Conservation (phyloP, 2,113 vertebrate species). For the Cyanoramphus novaezelandiae region DNA sequence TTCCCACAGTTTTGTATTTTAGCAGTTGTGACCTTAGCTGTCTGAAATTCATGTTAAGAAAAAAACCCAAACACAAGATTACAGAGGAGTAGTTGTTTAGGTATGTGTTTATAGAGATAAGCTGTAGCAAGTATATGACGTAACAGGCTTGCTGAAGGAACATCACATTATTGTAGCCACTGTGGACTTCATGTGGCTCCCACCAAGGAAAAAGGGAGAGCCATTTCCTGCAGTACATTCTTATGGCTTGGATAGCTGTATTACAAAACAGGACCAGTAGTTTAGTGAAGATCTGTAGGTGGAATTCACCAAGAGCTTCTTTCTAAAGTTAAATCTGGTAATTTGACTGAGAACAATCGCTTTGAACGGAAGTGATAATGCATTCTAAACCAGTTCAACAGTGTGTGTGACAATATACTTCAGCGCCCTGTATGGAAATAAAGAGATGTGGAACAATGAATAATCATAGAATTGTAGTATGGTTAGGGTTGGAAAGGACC, state of each 20-base stretch:
- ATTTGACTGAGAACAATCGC: neutral
- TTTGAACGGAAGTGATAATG: neutral
- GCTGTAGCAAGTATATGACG: neutral
- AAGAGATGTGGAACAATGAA: neutral
- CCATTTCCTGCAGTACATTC: neutral
- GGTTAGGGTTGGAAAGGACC: neutral
- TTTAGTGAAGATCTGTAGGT: neutral
- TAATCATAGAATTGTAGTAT: neutral
- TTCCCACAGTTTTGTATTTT: neutral
- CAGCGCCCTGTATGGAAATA: neutral
- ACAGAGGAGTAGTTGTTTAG: neutral
- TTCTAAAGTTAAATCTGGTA: neutral
- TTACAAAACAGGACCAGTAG: neutral
- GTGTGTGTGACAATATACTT: constrained; percentile 9
- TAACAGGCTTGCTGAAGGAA: neutral
- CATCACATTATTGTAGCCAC: too few species aligned
- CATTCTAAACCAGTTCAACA: neutral
- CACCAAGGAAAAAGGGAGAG: neutral
- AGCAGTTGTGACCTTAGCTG: neutral
- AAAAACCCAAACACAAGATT: neutral
- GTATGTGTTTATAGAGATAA: neutral
- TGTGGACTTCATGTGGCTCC: neutral
- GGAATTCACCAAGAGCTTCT: neutral
- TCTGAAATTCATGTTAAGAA: neutral
- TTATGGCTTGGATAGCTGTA: neutral